Conservation (phyloP, 2,888 invertebrate species). For the Tipula unca region DNA sequence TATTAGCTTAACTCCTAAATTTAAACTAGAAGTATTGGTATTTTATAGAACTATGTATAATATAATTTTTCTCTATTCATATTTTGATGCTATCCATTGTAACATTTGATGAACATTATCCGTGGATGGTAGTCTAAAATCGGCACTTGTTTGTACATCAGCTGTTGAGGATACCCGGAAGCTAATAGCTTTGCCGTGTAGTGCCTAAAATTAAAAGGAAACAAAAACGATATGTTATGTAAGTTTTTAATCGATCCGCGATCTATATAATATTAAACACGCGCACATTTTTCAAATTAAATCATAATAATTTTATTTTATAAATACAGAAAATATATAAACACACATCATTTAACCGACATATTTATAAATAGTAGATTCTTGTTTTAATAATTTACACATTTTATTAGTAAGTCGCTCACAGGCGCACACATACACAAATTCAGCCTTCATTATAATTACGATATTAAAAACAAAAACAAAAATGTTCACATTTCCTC, state of each 20-base stretch:
- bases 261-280: background rate
- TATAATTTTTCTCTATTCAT: background rate
- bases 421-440: background rate
- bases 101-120: slow-evolving; percentile 62
- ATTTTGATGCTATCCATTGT: slow-evolving; percentile 50
- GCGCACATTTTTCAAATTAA: slow-evolving; percentile 20
- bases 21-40: background rate
- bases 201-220: slow-evolving; percentile 43
- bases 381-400: no score
- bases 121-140: slow-evolving; percentile 59
- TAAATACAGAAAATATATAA: background rate
- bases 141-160: slow-evolving; percentile 60
- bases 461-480: no score
- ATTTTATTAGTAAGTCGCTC: background rate
- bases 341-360: background rate
- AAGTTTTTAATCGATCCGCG: no score
- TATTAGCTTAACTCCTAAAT: background rate
- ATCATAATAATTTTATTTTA: slow-evolving; percentile 21
- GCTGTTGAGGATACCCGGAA: slow-evolving; percentile 62
- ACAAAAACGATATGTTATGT: slow-evolving; percentile 2
- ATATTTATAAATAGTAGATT: background rate
- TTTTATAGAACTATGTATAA: background rate
- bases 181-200: slow-evolving; percentile 66
- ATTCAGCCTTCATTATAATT: background rate
- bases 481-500: background rate